Percentiles rank a stretch among this genome's conserved stretches.
phyloP scores from a whole-genome alignment of 2,113 vertebrate genomes.

The Cebidichthys violaceus region DNA sequence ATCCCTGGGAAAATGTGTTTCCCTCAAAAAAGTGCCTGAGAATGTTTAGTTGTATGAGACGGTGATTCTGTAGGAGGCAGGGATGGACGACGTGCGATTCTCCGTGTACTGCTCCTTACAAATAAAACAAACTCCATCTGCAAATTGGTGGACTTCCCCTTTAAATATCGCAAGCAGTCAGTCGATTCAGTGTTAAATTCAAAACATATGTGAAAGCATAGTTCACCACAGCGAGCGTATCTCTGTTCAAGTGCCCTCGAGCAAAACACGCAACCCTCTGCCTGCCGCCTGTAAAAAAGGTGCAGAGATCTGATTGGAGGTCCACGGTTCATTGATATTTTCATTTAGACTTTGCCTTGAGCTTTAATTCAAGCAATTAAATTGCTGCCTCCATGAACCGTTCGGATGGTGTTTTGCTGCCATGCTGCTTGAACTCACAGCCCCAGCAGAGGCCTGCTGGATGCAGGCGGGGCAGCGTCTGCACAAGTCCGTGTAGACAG shows the following conservation, averaged over 20 bases:
- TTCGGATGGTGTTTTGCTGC: neutral
- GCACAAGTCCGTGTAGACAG: neutral
- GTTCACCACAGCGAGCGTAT: slow-evolving; percentile 1
- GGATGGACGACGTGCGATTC: neutral
- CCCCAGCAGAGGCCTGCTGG: neutral
- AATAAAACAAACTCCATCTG: neutral
- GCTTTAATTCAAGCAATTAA: slow-evolving; percentile 36
- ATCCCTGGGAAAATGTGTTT: too few species aligned
- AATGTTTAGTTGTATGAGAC: neutral
- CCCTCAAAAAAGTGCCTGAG: too few species aligned
- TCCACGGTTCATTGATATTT: slow-evolving; percentile 8
- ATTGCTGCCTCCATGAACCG: neutral
- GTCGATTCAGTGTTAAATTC: neutral
- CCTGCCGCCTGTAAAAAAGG: neutral
- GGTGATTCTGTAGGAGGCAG: neutral
- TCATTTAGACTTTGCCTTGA: slow-evolving; percentile 30
- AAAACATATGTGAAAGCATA: neutral
- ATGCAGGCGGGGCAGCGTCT: neutral
- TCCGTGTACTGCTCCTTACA: neutral
- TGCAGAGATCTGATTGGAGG: neutral
- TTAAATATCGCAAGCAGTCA: neutral
- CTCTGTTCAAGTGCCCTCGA: slow-evolving; percentile 12
- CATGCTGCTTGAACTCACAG: neutral
- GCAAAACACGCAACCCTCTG: neutral
- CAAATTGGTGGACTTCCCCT: neutral